phyloP scores from a whole-genome alignment of 2,888 invertebrate species.

The Idaea dimidiata region DNA sequence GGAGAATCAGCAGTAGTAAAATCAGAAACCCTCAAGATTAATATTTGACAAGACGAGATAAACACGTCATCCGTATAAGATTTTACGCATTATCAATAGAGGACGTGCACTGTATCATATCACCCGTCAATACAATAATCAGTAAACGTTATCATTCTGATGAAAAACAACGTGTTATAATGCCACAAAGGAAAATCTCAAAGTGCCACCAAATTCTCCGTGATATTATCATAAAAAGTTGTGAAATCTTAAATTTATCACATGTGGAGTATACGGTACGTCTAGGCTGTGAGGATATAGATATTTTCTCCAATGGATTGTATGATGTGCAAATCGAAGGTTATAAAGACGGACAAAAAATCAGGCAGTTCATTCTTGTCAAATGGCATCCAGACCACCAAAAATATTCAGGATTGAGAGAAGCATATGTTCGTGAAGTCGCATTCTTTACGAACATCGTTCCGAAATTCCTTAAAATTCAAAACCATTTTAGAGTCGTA shows the following conservation, averaged over 20 bases:
- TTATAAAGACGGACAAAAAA: constrained; percentile 43
- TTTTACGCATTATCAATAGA: background rate
- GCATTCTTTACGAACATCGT: constrained; percentile 42
- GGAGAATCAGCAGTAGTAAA: background rate
- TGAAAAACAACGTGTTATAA: constrained; percentile 30
- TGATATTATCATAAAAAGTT: constrained; percentile 49
- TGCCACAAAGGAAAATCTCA: constrained; percentile 59
- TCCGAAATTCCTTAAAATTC: constrained; percentile 50
- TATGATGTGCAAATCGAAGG: constrained; percentile 51
- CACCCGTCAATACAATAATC: constrained; percentile 4
- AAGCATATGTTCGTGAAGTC: constrained; percentile 51
- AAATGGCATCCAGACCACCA: constrained; percentile 55
- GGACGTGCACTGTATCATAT: background rate
- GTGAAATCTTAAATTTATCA: constrained; percentile 40
- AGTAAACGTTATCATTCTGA: constrained; percentile 8
- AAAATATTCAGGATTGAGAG: constrained; percentile 46
- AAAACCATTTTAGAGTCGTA: constrained; percentile 46
- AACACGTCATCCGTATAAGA: background rate
- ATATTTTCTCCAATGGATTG: constrained; percentile 46
- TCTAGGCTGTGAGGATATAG: constrained; percentile 51
- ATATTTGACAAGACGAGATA: background rate
- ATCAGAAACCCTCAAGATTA: background rate
- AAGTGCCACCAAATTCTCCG: constrained; percentile 48
- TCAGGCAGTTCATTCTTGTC: constrained; percentile 42
- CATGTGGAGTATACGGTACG: constrained; percentile 41